Evolutionary conservation across 2,888 invertebrate species (phyloP).

Genomic region (Trachelus stipa): DNA sequence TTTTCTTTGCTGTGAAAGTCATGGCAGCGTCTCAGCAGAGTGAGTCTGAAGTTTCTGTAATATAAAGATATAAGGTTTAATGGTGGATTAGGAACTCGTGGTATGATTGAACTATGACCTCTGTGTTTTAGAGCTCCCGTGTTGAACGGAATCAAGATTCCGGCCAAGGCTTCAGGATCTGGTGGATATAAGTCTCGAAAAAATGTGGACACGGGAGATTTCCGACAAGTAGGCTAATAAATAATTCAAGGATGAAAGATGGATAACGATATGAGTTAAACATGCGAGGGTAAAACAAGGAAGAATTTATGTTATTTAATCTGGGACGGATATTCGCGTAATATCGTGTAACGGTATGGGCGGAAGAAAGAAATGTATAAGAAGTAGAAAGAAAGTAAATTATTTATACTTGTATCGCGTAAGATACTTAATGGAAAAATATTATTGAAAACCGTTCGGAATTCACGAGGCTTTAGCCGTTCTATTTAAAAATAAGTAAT

Average conservation of each 20-base stretch:
- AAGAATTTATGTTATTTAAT: background rate
- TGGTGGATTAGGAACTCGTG: background rate
- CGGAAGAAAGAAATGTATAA: background rate
- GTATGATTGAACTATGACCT: background rate
- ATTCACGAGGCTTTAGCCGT: background rate
- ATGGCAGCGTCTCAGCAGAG: background rate
- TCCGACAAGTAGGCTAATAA: background rate
- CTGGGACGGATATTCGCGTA: background rate
- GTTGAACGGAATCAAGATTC: background rate
- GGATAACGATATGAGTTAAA: background rate
- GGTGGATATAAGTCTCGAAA: background rate
- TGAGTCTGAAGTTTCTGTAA: background rate
- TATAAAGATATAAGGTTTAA: background rate
- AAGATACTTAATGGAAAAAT: background rate
- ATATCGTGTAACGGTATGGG: background rate
- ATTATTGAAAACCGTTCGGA: background rate
- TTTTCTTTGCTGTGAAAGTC: background rate
- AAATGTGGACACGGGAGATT: background rate
- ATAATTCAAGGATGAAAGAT: background rate
- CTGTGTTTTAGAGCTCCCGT: background rate
- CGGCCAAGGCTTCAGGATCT: background rate
- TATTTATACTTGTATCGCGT: background rate
- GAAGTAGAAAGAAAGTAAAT: background rate
- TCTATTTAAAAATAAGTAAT: background rate
- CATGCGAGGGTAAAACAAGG: background rate